phyloP scores from a whole-genome alignment of 64 coral and sea anemone species.

The Acropora tenuis region DNA sequence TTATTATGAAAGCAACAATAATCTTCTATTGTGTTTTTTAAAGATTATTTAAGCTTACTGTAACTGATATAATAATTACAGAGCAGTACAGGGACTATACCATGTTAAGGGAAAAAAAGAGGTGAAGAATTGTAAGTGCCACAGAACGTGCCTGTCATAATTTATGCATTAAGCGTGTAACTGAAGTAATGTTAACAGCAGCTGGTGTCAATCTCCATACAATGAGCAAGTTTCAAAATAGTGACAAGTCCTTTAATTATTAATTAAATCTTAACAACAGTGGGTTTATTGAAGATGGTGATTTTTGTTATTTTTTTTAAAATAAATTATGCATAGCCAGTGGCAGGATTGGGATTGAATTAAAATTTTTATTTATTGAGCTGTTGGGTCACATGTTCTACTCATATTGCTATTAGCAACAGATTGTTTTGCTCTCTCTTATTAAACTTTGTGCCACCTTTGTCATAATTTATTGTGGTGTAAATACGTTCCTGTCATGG shows the following conservation, averaged over 20 bases:
- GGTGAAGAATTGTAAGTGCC: too few relatives aligned
- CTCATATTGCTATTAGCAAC: conserved; percentile 24
- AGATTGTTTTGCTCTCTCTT: conserved; percentile 12
- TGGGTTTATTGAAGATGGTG: neutral
- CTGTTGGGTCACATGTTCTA: neutral
- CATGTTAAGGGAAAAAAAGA: too few relatives aligned
- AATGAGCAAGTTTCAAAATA: neutral
- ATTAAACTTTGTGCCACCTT: neutral
- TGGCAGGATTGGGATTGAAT: neutral
- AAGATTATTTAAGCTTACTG: too few relatives aligned
- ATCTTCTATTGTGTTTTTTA: too few relatives aligned
- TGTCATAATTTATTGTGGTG: neutral
- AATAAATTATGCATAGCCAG: neutral
- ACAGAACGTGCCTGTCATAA: too few relatives aligned
- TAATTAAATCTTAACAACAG: neutral
- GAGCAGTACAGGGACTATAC: too few relatives aligned
- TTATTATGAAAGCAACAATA: too few relatives aligned
- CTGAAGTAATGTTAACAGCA: neutral
- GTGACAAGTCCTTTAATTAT: conserved; percentile 3
- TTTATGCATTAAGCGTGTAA: neutral
- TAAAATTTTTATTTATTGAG: neutral
- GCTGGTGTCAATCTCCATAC: neutral
- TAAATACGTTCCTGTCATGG: neutral
- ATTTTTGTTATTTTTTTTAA: neutral
- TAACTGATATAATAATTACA: too few relatives aligned